Base-by-base conservation (phyloP, 2,797 vertebrate species). In the Phoxinus dragarum region DNA sequence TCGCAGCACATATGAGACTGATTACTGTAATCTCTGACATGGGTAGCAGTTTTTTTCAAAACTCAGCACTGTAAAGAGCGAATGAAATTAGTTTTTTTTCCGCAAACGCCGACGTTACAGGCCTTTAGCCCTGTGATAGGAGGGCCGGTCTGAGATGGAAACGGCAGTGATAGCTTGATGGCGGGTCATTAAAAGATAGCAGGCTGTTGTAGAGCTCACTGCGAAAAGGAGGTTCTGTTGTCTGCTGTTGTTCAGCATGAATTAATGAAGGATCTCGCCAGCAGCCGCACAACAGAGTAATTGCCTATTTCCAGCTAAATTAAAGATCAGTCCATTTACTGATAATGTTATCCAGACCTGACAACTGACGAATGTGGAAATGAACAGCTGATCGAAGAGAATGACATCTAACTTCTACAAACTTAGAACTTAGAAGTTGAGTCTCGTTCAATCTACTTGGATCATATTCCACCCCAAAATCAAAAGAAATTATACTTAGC, bases 341-440 rank as follows among this genome's bases (percentile, higher is more conserved):
- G 74, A 86, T 89, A 64, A 75, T 36, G 52, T 86, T 68, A 56
- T 86, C 81, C 80, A 92, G 93, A 92, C 92, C 92, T n/a, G 81
- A 95, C 95, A 93, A 93, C 94, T 93, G 93, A 93, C 92, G 93
- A 95, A 94, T 87, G 21, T 93, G 94, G 90, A 94, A 95, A 96
- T 96, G 94, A 96, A 92, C 93, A 94, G 94, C 95, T 95, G 94
- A 95, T 86, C 47, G 64, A 77, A 85, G 21, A 82, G 36, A 69
- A 64, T 67, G 69, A 44, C 75, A 80, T 87, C 40, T 75, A 81
- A 44, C 78, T 78, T 44, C 40, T 38, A 27, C 56, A 73, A 71
- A 59, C 23, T 16, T 49, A 17, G 14, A 14, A 14, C 14, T 49
- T 49, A 49, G 81, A 61, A 40, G 52, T 4, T 23, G 38, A 61